Conservation (phyloP, 2,113 vertebrate genomes). For the Myiozetetes cayanensis region DNA sequence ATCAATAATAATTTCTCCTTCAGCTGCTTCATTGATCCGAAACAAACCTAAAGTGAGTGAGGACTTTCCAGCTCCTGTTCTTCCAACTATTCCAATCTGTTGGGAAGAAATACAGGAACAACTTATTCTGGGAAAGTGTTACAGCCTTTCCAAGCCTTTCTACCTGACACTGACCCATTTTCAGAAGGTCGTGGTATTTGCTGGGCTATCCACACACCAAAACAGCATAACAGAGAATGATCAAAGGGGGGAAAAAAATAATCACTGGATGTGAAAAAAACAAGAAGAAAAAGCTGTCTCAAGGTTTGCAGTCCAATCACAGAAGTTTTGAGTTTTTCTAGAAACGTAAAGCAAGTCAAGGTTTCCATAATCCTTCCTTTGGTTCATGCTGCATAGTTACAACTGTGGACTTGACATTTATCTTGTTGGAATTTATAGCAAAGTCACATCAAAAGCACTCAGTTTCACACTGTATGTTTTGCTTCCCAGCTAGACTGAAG, state of each 20-base stretch:
- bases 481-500: background rate
- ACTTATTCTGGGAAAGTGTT: background rate
- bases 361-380: background rate
- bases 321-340: background rate
- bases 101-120: background rate
- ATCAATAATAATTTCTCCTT: conserved; percentile 90
- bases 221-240: background rate
- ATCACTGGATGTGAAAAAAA: background rate
- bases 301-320: background rate
- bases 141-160: background rate
- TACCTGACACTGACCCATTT: fast-evolving
- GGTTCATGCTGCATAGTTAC: background rate
- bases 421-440: background rate
- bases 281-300: background rate
- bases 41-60: conserved; percentile 92
- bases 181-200: background rate
- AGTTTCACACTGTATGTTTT: background rate
- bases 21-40: conserved; percentile 88
- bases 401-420: background rate
- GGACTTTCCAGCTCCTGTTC: conserved; percentile 95
- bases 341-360: background rate
- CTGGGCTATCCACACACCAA: background rate
- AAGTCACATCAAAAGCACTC: background rate
- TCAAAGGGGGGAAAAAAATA: background rate
- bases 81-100: conserved; percentile 95